Conservation (phyloP, 2,888 invertebrate genomes). For the Pseudococcus longispinus region DNA sequence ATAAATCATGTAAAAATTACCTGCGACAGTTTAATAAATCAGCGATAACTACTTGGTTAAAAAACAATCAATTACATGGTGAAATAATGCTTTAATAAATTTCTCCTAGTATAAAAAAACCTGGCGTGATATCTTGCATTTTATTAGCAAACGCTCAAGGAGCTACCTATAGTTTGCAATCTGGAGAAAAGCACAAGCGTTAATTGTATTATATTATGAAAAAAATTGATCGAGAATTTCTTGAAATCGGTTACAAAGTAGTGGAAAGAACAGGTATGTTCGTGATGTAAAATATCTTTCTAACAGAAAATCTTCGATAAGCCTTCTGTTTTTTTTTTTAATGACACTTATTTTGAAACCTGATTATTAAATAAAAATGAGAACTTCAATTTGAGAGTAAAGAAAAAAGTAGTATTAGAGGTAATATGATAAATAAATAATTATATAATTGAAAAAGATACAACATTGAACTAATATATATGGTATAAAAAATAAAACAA, state of each 20-base stretch:
- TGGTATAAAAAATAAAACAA: not conserved
- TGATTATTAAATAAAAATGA: too few species aligned
- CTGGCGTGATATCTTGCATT: not conserved
- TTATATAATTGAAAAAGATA: not conserved
- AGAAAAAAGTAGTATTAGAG: not conserved
- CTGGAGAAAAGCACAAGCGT: not conserved
- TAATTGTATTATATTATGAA: not conserved
- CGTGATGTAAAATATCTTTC: too few species aligned
- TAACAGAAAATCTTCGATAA: too few species aligned
- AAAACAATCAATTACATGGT: constrained; percentile 3
- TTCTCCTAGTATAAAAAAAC: not conserved
- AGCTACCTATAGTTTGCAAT: not conserved
- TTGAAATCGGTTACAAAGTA: too few species aligned
- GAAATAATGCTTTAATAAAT: constrained; percentile 1
- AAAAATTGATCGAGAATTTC: too few species aligned
- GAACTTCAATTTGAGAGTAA: too few species aligned
- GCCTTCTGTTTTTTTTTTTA: too few species aligned
- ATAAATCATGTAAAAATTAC: constrained; percentile 24
- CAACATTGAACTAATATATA: too few species aligned
- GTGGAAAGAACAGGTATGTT: too few species aligned
- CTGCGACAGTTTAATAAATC: constrained; percentile 27
- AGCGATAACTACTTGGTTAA: constrained; percentile 3
- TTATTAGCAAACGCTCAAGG: not conserved
- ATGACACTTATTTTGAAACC: not conserved
- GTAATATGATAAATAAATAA: not conserved